Percentiles rank a stretch among this genome's conserved stretches.
phyloP scores from a whole-genome alignment of 2,797 vertebrate species.

The Tapirus indicus region DNA sequence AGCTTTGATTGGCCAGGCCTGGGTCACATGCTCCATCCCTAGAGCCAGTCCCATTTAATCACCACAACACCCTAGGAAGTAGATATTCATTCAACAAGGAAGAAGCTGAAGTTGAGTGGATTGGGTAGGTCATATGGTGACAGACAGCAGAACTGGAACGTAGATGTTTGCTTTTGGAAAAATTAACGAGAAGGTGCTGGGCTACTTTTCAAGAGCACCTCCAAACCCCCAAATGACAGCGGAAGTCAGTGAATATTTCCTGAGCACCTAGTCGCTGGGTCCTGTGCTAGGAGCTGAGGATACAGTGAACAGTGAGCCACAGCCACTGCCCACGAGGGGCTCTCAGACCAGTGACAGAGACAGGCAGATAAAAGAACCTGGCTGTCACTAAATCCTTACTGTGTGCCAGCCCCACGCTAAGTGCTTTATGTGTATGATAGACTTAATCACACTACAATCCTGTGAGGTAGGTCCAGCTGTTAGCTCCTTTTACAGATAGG shows the following conservation, averaged over 20 bases:
- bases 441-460: background rate
- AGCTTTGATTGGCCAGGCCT: background rate
- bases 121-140: background rate
- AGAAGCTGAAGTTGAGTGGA: background rate
- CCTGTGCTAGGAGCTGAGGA: background rate
- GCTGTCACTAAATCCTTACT: background rate
- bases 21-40: background rate
- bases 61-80: background rate
- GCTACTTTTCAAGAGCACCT: background rate
- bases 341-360: background rate
- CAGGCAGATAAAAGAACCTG: background rate
- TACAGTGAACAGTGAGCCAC: background rate
- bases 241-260: background rate
- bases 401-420: fast-evolving
- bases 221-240: background rate
- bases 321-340: background rate
- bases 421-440: fast-evolving
- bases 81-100: background rate
- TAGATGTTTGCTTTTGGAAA: background rate
- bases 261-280: background rate
- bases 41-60: background rate
- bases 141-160: background rate
- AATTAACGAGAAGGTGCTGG: background rate
- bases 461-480: background rate
- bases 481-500: background rate